Percentiles rank a stretch among this genome's conserved stretches.
These are phyloP conservation scores for Planococcus citri DNA, from an alignment of 1,140 invertebrate species.

Conservation along the genomic window DNA sequence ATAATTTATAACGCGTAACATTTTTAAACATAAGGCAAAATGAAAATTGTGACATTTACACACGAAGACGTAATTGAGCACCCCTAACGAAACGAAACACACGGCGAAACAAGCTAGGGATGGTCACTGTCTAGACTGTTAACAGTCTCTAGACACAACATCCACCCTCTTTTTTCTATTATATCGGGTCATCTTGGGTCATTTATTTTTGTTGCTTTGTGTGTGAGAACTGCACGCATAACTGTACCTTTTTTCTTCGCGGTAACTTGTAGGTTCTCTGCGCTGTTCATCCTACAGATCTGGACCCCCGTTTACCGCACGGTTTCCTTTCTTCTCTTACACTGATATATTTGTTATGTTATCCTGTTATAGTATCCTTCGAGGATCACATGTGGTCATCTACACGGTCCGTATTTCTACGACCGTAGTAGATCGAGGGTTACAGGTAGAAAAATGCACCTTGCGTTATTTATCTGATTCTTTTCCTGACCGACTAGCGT, in stretches of 20 bases:
- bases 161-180: slow-evolving; percentile 11
- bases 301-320: neutral
- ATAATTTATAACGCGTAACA: slow-evolving; percentile 4
- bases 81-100: neutral
- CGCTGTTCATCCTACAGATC: no score
- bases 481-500: neutral
- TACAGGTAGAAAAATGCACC: slow-evolving; percentile 18
- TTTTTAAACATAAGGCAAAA: neutral
- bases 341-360: neutral
- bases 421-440: neutral
- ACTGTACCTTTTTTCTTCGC: slow-evolving; percentile 19
- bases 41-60: slow-evolving; percentile 7
- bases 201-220: slow-evolving; percentile 9
- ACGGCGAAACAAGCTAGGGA: neutral
- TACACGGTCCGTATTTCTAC: no score
- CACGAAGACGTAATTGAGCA: slow-evolving; percentile 6
- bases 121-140: slow-evolving; percentile 14
- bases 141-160: slow-evolving; percentile 11
- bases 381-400: slow-evolving; percentile 17
- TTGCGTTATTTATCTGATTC: slow-evolving; percentile 13
- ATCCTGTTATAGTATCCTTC: slow-evolving; percentile 10
- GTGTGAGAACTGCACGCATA: slow-evolving; percentile 15
- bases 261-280: no score
- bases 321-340: neutral
- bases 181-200: slow-evolving; percentile 19